These are phyloP conservation scores for Empis stercorea DNA, from an alignment of 2,888 invertebrate species.

Conservation along the genomic window DNA sequence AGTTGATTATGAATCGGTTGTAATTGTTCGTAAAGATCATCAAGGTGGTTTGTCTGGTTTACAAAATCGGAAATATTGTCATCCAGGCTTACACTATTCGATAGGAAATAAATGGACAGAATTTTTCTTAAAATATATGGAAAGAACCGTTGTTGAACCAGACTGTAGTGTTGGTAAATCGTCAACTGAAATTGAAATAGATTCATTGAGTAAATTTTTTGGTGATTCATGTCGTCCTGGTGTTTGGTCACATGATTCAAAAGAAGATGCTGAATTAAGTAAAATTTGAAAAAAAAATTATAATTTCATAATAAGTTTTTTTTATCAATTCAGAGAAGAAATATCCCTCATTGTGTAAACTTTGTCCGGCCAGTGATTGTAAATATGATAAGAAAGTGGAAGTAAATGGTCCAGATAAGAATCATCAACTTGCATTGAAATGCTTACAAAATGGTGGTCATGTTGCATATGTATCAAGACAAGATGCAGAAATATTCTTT, in stretches of 20 bases:
- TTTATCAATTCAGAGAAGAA: conserved; percentile 40
- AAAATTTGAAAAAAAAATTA: conserved; percentile 16
- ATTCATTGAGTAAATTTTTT: conserved; percentile 50
- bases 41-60: conserved; percentile 39
- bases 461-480: conserved; percentile 41
- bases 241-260: conserved; percentile 44
- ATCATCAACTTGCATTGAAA: conserved; percentile 40
- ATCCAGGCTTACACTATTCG: conserved; percentile 47
- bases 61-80: conserved; percentile 45
- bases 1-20: conserved; percentile 46
- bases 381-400: conserved; percentile 17
- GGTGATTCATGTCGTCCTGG: conserved; percentile 60
- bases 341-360: conserved; percentile 43
- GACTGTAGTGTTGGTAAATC: conserved; percentile 29
- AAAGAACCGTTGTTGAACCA: conserved; percentile 28
- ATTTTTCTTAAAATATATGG: conserved; percentile 48
- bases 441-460: conserved; percentile 42
- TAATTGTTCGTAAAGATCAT: conserved; percentile 40
- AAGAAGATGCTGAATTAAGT: conserved; percentile 46
- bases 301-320: too few species aligned
- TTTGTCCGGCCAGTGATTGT: conserved; percentile 21
- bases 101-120: conserved; percentile 32
- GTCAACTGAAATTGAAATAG: conserved; percentile 47
- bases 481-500: conserved; percentile 30
- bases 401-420: neutral